Evolutionary conservation across 2,113 vertebrate species (phyloP).

Genomic region (Labeo rohita): DNA sequence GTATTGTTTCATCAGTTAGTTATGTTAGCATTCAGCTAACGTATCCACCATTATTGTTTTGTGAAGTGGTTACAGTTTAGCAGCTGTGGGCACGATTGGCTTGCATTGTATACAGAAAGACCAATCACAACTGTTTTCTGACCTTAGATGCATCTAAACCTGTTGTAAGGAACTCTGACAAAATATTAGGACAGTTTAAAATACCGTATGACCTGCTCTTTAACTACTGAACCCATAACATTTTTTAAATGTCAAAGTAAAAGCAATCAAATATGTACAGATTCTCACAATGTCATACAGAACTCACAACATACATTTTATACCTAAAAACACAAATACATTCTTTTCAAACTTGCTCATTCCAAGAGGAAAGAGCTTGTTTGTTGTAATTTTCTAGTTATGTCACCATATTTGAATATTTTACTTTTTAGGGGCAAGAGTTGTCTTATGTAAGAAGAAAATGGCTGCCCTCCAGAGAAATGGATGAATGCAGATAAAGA

Average conservation of each 20-base stretch:
- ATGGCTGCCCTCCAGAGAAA: neutral
- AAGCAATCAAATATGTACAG: neutral
- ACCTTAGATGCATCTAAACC: too few relatives aligned
- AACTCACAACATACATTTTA: conserved; percentile 3
- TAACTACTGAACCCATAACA: neutral
- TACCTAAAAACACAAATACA: neutral
- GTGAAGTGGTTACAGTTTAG: too few relatives aligned
- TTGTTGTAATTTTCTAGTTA: neutral
- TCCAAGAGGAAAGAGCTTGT: neutral
- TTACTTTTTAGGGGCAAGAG: neutral
- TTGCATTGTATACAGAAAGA: too few relatives aligned
- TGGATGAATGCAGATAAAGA: conserved; percentile 19
- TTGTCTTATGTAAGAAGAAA: neutral
- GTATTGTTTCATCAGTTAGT: too few relatives aligned
- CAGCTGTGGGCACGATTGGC: too few relatives aligned
- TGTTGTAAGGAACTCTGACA: too few relatives aligned
- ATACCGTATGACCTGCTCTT: too few relatives aligned
- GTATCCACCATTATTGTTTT: too few relatives aligned
- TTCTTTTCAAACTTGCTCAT: neutral
- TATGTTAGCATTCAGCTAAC: too few relatives aligned
- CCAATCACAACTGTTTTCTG: too few relatives aligned
- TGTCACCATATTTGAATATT: neutral
- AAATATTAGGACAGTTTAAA: too few relatives aligned
- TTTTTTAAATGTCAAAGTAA: neutral
- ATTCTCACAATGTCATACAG: neutral